These are phyloP conservation scores for Phycodurus eques DNA, from an alignment of 2,113 vertebrate species.

Conservation along the genomic window DNA sequence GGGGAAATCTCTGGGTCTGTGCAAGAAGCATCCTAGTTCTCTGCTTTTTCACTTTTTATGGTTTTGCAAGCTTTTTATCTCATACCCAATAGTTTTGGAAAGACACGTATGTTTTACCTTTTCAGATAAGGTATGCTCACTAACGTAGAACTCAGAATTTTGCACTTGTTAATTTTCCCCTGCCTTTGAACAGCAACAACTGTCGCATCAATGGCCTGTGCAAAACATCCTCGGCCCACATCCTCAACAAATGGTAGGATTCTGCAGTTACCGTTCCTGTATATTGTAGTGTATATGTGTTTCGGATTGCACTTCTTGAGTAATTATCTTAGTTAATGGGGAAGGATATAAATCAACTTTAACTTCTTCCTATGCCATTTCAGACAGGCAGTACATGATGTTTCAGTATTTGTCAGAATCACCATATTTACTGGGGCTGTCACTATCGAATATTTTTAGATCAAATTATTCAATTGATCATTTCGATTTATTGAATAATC, in stretches of 20 bases:
- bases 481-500: too few species aligned
- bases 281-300: not conserved
- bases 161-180: not conserved
- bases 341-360: not conserved
- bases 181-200: conserved; percentile 4
- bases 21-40: too few species aligned
- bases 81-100: not conserved
- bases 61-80: not conserved
- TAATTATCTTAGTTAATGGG: not conserved
- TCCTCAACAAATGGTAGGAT: conserved; percentile 6
- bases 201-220: conserved; percentile 3
- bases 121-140: too few species aligned
- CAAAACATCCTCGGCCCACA: not conserved
- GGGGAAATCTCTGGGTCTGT: too few species aligned
- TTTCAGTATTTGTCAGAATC: not conserved
- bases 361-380: not conserved
- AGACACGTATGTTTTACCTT: not conserved
- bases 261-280: not conserved
- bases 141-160: not conserved
- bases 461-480: too few species aligned
- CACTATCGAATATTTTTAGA: too few species aligned
- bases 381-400: not conserved
- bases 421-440: not conserved
- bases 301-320: not conserved
- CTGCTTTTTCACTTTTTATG: too few species aligned